A percentile compares a stretch with the other conserved stretches of the same genome.
These are phyloP conservation scores for Limnothrissa miodon DNA, from an alignment of 2,113 vertebrate genomes.

Conservation along the genomic window DNA sequence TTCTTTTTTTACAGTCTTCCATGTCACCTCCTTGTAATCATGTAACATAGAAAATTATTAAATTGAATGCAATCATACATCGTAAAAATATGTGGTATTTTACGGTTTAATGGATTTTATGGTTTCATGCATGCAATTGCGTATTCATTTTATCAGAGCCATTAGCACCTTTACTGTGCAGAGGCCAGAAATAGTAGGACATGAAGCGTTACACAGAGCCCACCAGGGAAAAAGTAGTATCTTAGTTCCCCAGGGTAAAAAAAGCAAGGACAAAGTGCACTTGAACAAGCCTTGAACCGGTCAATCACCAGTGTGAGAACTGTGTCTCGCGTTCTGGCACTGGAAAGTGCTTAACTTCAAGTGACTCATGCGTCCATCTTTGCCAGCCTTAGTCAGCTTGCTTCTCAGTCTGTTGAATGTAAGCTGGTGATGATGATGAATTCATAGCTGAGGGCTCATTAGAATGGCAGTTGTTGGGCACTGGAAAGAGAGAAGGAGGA, in stretches of 20 bases:
- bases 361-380: background rate
- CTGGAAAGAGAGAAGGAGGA: background rate
- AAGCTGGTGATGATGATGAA: background rate
- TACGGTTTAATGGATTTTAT: no score
- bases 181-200: background rate
- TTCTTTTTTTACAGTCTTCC: background rate
- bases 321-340: background rate
- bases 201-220: background rate
- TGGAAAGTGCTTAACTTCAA: background rate
- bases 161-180: background rate
- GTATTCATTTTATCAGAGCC: background rate
- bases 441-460: background rate
- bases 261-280: background rate
- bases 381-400: conserved; percentile 8
- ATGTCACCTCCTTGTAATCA: no score
- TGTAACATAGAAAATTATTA: no score
- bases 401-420: conserved; percentile 1
- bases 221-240: background rate
- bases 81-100: no score
- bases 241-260: background rate
- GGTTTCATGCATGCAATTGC: no score
- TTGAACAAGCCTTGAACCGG: background rate
- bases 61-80: no score
- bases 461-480: background rate
- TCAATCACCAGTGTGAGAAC: background rate